phyloP scores from a whole-genome alignment of 1,140 invertebrate genomes.

The Drosophila nigrodunni region DNA sequence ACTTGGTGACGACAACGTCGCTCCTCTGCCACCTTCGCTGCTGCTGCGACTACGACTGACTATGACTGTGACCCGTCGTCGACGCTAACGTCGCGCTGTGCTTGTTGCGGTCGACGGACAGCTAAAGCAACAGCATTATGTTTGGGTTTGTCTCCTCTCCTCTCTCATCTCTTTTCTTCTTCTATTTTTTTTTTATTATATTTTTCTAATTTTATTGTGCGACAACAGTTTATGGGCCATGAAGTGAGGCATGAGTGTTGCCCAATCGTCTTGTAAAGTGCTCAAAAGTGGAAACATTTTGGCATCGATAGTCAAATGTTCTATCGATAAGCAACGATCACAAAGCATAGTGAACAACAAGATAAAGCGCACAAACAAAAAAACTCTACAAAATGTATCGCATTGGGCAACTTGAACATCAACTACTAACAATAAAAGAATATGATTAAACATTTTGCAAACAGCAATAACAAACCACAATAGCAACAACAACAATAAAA shows the following conservation, averaged over 20 bases:
- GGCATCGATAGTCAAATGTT: slow-evolving; percentile 30
- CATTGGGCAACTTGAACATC: slow-evolving; percentile 6
- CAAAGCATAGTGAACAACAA: not conserved
- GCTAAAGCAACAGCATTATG: slow-evolving; percentile 30
- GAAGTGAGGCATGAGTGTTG: slow-evolving; percentile 43
- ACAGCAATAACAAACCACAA: slow-evolving; percentile 12
- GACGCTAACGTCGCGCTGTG: slow-evolving; percentile 24
- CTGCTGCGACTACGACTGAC: slow-evolving; percentile 2
- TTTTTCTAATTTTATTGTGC: slow-evolving; percentile 18
- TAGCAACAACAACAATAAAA: slow-evolving; percentile 31
- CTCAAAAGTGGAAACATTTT: slow-evolving; percentile 22
- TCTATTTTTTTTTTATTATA: slow-evolving; percentile 14
- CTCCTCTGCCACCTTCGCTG: slow-evolving; percentile 24
- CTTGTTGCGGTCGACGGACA: slow-evolving; percentile 25
- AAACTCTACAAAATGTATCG: not conserved
- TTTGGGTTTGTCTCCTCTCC: slow-evolving; percentile 35
- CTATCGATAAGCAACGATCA: slow-evolving; percentile 32
- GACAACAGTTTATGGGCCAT: slow-evolving; percentile 56
- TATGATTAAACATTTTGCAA: slow-evolving; percentile 64
- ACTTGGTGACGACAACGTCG: slow-evolving; percentile 66
- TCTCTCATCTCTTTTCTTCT: not conserved
- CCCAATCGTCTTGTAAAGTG: slow-evolving; percentile 17
- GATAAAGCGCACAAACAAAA: not conserved
- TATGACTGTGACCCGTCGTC: slow-evolving; percentile 64
- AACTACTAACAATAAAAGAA: slow-evolving; percentile 31